Evolutionary conservation across 2,797 vertebrate genomes (phyloP).

Genomic region (Mormyrus proboscirostris): DNA sequence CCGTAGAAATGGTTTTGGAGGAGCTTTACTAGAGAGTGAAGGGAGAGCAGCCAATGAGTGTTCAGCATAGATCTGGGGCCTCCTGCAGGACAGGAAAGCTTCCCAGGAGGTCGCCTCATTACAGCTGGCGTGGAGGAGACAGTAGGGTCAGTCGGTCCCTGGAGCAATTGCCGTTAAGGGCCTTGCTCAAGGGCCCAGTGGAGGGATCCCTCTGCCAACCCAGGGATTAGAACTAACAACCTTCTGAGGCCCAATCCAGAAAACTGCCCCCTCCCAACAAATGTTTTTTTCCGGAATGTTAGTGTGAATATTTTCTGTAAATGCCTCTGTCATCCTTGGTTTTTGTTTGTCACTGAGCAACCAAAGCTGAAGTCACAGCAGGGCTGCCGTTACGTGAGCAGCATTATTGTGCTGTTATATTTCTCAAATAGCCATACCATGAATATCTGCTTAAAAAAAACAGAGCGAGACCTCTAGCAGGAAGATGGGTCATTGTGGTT

Average conservation of each 20-base stretch:
- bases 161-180: background rate
- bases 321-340: background rate
- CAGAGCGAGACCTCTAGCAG: background rate
- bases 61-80: background rate
- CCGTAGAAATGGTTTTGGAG: background rate
- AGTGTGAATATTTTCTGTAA: background rate
- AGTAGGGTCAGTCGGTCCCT: background rate
- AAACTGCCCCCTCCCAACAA: background rate
- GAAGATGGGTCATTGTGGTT: background rate
- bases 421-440: slow-evolving; percentile 29
- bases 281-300: background rate
- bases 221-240: background rate
- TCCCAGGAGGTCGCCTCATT: background rate
- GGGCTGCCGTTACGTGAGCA: slow-evolving; percentile 23
- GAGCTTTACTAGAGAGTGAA: background rate
- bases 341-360: background rate
- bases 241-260: background rate
- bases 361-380: background rate
- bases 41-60: background rate
- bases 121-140: background rate
- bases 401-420: slow-evolving; percentile 18
- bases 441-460: slow-evolving; percentile 10
- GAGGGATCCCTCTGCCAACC: background rate
- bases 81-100: background rate
- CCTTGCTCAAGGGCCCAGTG: background rate